phyloP scores from a whole-genome alignment of 2,113 vertebrate species.

The Eonycteris spelaea region DNA sequence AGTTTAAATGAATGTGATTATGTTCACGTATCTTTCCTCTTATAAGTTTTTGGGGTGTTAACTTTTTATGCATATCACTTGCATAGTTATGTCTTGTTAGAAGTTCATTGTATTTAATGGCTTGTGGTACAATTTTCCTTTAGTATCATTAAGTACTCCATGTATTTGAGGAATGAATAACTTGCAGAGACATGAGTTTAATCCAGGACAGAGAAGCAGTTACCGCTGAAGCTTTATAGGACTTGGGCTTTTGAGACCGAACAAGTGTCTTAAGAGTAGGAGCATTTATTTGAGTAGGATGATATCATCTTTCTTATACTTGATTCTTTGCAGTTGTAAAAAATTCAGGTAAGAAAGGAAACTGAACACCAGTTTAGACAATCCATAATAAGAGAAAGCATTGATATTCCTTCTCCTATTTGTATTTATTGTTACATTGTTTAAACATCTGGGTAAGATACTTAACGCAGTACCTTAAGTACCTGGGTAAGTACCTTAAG shows the following conservation, averaged over 20 bases:
- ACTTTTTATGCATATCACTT: not conserved
- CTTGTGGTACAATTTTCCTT: not conserved
- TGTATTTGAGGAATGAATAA: not conserved
- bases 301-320: not conserved
- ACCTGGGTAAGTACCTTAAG: not conserved
- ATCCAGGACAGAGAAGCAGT: not conserved
- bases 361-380: not conserved
- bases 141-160: not conserved
- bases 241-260: not conserved
- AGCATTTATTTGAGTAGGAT: not conserved
- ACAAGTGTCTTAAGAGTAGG: not conserved
- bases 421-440: not conserved
- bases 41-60: not conserved
- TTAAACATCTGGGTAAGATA: not conserved
- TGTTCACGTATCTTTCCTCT: not conserved
- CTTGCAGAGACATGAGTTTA: not conserved
- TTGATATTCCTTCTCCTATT: not conserved
- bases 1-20: not conserved
- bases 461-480: not conserved
- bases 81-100: not conserved
- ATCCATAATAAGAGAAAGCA: not conserved
- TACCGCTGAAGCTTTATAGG: not conserved
- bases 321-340: slow-evolving; percentile 23
- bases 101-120: not conserved
- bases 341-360: not conserved